Evolutionary conservation across 2,888 invertebrate species (phyloP).

Genomic region (Agrochola litura): DNA sequence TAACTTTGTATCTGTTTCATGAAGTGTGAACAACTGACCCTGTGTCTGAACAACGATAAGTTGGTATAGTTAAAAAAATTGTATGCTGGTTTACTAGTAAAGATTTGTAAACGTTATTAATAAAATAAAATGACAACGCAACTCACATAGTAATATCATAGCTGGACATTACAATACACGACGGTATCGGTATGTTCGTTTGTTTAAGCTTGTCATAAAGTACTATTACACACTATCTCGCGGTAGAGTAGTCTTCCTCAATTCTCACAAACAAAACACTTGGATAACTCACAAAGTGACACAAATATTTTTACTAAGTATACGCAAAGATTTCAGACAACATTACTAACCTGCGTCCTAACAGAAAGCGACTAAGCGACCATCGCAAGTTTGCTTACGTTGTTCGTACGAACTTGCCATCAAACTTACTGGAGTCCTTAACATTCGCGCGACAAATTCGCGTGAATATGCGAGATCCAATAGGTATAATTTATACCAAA

Average conservation of each 20-base stretch:
- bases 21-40: not conserved
- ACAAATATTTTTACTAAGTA: not conserved
- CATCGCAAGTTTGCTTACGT: too few species aligned
- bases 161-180: too few species aligned
- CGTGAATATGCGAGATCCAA: not conserved
- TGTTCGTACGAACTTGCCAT: not conserved
- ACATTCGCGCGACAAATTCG: not conserved
- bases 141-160: too few species aligned
- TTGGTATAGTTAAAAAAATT: too few species aligned
- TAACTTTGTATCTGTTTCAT: not conserved
- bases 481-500: not conserved
- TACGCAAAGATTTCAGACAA: not conserved
- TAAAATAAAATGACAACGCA: too few species aligned
- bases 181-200: not conserved
- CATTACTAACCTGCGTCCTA: too few species aligned
- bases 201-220: not conserved
- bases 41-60: not conserved
- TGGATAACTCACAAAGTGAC: not conserved
- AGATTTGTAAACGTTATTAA: too few species aligned
- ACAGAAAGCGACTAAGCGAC: too few species aligned
- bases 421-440: not conserved
- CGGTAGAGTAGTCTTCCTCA: not conserved
- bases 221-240: not conserved
- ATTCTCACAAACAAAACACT: not conserved
- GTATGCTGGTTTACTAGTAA: too few species aligned